phyloP scores from a whole-genome alignment of 2,113 vertebrate species.

The Gobio gobio region DNA sequence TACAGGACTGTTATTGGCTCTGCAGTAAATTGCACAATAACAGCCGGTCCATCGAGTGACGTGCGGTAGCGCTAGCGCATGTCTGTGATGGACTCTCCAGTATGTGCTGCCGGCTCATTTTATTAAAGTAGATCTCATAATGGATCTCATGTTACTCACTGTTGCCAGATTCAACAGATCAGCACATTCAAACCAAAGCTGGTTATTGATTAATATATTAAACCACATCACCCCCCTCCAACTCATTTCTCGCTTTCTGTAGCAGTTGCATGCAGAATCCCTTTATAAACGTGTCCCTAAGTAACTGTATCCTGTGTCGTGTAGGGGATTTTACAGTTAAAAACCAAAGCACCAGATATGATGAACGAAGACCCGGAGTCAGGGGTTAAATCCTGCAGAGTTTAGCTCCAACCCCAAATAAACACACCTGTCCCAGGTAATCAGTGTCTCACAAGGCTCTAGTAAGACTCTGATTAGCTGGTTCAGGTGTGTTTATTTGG shows the following conservation, averaged over 20 bases:
- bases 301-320: too few species aligned
- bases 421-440: too few species aligned
- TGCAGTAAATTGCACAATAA: conserved; percentile 74
- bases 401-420: too few species aligned
- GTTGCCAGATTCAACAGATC: conserved; percentile 59
- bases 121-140: conserved; percentile 59
- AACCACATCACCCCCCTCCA: background rate
- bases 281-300: background rate
- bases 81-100: conserved; percentile 54
- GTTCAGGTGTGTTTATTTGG: too few species aligned
- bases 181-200: conserved; percentile 15
- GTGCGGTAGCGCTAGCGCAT: conserved; percentile 57
- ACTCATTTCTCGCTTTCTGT: background rate
- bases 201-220: background rate
- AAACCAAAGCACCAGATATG: too few species aligned
- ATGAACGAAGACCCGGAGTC: too few species aligned
- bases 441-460: too few species aligned
- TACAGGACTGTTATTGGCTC: conserved; percentile 67
- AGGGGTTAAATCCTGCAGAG: too few species aligned
- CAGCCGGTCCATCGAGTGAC: conserved; percentile 64
- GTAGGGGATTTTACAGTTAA: too few species aligned
- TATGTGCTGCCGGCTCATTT: conserved; percentile 65
- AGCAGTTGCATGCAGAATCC: background rate
- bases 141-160: conserved; percentile 38
- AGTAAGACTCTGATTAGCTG: too few species aligned